Conservation (phyloP, 2,113 vertebrate species). For the Dasypus novemcinctus region DNA sequence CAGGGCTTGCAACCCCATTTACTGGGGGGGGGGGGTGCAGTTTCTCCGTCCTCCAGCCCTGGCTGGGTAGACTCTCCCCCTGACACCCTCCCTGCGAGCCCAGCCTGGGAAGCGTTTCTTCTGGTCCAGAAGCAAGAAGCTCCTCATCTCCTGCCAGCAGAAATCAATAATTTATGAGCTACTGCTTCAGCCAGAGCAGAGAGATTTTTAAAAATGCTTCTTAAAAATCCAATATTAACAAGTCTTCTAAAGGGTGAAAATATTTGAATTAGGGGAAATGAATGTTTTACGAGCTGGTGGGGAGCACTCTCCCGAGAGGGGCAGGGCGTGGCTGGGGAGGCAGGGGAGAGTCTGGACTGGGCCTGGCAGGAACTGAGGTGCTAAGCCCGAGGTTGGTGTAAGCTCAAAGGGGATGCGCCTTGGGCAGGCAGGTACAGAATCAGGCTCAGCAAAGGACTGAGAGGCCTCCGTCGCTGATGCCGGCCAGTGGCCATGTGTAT, state of each 20-base stretch:
- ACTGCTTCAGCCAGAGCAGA: neutral
- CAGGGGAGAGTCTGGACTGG: neutral
- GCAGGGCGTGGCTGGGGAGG: neutral
- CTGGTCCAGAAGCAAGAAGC: neutral
- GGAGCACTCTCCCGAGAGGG: neutral
- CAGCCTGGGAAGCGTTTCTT: neutral
- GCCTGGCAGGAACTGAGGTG: neutral
- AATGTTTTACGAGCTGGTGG: slow-evolving; percentile 52
- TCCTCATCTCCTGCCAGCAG: neutral
- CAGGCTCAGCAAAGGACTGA: neutral
- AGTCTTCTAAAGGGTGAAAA: slow-evolving; percentile 64
- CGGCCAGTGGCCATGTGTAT: accelerated
- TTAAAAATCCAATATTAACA: slow-evolving; percentile 67
- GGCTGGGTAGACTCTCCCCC: neutral
- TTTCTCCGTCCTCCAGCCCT: neutral
- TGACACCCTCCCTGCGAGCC: neutral
- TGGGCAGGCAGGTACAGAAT: neutral
- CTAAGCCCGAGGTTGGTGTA: accelerated
- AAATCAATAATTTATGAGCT: slow-evolving; percentile 66
- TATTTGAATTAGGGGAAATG: slow-evolving; percentile 66
- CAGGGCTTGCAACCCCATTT: neutral
- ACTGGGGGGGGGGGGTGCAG: no score
- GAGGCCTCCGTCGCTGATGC: neutral
- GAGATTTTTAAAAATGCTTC: slow-evolving; percentile 30
- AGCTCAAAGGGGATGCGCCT: neutral